Base-by-base conservation (phyloP, 2,888 invertebrate genomes). In the Silvanus unidentatus region DNA sequence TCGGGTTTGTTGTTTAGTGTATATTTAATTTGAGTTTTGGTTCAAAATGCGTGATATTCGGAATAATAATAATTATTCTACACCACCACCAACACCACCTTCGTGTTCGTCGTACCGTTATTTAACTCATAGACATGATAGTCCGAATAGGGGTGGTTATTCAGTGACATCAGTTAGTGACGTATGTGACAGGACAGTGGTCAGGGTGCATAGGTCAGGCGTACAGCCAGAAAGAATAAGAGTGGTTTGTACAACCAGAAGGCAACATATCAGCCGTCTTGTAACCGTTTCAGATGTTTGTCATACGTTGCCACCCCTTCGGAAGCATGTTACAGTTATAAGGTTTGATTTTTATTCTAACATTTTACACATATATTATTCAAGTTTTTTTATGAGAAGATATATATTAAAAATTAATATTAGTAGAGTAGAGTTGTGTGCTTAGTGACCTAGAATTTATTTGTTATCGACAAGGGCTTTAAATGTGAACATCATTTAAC, bases 241-340 rank as follows among this genome's bases (percentile, higher is more conserved):
- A 52, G 69, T 71, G 35, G 70, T 72, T 43, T 71, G 71, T 53
- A 71, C 71, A 37, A 71, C 71, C 8, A 58, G 69, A 35, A 63
- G 68, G 36, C 71, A 72, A 51, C 70, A 71, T 50, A 64, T 68
- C 41, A 71, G 69, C 57, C 55, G 70, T 42, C 60, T 68, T 50
- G 71, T 72, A 22, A 71, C 71, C 9, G 70, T 71, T 34, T 65
- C 66, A 13, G 71, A 71, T 47, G 62, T 65, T 10, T 68, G 67
- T 45, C 62, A 66, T 32, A 58, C 61, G 13, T 52, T 69, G 45
- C 68, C 69, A 41, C 68, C 69, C 16, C 58, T 70, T 27, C 61
- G 69, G 57, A 72, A 70, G 57, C 71, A 71, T 62, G 67, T 71
- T 50, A 70, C 71, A 38, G 66, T 71, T 44, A 66, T 72, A 64